Evolutionary conservation across 2,888 invertebrate genomes (phyloP).

Genomic region (Elegia similella): DNA sequence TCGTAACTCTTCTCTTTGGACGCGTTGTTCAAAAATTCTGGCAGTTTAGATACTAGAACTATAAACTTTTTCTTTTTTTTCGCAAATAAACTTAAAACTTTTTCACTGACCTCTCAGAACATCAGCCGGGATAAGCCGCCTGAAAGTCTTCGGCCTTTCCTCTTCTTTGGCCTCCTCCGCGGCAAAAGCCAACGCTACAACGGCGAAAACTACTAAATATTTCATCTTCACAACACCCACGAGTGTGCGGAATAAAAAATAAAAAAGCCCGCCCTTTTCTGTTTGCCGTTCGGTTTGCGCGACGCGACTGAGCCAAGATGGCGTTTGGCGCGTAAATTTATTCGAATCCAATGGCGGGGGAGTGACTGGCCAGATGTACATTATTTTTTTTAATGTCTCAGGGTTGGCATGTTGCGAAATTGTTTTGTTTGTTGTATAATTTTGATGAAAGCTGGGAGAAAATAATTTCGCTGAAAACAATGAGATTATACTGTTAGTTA

Average conservation of each 20-base stretch:
- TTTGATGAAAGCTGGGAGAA: not conserved
- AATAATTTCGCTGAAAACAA: not conserved
- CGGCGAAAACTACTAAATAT: slow-evolving; percentile 74
- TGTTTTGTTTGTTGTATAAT: slow-evolving; percentile 19
- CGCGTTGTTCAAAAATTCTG: not conserved
- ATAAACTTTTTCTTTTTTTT: slow-evolving; percentile 8
- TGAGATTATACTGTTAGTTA: too few species aligned
- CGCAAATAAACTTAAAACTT: slow-evolving; percentile 13
- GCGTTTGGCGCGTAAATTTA: slow-evolving; percentile 63
- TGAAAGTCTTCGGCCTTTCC: slow-evolving; percentile 87
- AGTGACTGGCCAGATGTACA: slow-evolving; percentile 56
- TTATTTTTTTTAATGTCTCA: slow-evolving; percentile 32
- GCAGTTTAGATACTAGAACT: too few species aligned
- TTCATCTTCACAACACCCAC: slow-evolving; percentile 75
- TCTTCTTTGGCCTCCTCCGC: slow-evolving; percentile 80
- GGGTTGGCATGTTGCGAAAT: slow-evolving; percentile 60
- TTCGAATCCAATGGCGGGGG: slow-evolving; percentile 51
- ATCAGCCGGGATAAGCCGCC: slow-evolving; percentile 93
- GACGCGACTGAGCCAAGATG: slow-evolving; percentile 64
- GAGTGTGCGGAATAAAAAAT: slow-evolving; percentile 45
- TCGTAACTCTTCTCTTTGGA: too few species aligned
- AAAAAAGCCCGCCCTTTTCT: slow-evolving; percentile 50
- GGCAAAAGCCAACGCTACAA: slow-evolving; percentile 78
- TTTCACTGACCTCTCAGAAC: slow-evolving; percentile 90
- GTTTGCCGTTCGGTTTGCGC: slow-evolving; percentile 39